Evolutionary conservation across 2,797 vertebrate genomes (phyloP).

Genomic region (Mycteria americana): DNA sequence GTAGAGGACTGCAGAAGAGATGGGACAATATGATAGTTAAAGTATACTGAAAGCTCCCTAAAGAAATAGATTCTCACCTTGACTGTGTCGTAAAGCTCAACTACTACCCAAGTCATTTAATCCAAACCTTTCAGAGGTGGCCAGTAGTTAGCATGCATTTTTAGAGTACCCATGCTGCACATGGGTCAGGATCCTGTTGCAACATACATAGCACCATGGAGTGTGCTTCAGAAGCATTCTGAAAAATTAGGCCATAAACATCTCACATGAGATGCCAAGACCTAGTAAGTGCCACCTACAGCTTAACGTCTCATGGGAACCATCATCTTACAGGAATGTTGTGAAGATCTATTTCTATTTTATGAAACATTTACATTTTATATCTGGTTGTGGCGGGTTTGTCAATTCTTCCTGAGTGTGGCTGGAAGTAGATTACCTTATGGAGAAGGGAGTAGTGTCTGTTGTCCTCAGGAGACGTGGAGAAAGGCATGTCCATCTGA

Average conservation of each 20-base stretch:
- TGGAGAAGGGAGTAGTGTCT: background rate
- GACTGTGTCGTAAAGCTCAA: background rate
- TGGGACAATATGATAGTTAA: background rate
- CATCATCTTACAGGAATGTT: background rate
- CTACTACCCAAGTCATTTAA: background rate
- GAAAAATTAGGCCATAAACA: background rate
- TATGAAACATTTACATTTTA: background rate
- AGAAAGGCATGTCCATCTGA: background rate
- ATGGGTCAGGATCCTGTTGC: background rate
- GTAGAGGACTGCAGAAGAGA: background rate
- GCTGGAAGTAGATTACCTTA: background rate
- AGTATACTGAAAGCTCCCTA: background rate
- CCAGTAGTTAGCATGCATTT: background rate
- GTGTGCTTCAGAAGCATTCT: background rate
- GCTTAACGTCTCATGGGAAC: background rate
- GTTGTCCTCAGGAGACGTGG: background rate
- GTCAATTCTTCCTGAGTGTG: background rate
- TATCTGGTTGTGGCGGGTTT: background rate
- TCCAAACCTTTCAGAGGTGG: background rate
- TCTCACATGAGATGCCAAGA: background rate
- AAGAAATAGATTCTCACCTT: background rate
- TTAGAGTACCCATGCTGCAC: background rate
- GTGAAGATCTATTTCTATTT: background rate
- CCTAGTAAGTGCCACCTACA: background rate
- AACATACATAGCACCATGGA: background rate